Base-by-base conservation (phyloP, 2,797 vertebrate species). In the Knipowitschia caucasica region DNA sequence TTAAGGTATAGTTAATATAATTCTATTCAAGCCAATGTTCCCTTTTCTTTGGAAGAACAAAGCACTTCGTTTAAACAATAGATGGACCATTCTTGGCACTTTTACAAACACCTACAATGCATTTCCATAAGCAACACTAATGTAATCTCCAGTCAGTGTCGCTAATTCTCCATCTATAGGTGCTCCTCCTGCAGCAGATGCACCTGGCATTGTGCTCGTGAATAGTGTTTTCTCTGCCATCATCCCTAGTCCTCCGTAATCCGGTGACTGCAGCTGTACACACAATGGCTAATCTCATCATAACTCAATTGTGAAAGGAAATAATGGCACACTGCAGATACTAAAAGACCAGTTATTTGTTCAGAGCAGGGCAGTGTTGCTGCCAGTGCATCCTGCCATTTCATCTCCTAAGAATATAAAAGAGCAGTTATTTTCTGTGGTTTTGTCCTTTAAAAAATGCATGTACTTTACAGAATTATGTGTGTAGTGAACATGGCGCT, bases 281-380 rank as follows among this genome's bases (percentile, higher is more conserved):
- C 77, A 86, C 84, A 86, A 79, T 75, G 66, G 75, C 12, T 86
- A 83, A 88, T 86, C 86, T 81, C 81, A 72, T 84, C 81, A 78
- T 63, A 77, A 73, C 77, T 82, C 73, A 67, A 83, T 86, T 86
- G 81, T 86, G 78, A 71, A 66, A 30, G 64, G 71, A 80, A 79
- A 83, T 82, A 84, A 85, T 84, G 82, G 77, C 77, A 65, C 81
- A 67, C 63, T 38, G 71, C 73, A 64, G 64, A 69, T 63, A 67
- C 52, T 49, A 67, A 76, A 62, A 49, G 67, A 63, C 45, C 68
- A 64, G 76, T 71, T 80, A 71, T 78, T 83, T 73, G 74, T 76
- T 45, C 21, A 4, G 65, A 63, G 73, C 30, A 72, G 58, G 80
- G 59, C 59, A 34, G 53, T 74, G 78, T 72, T 80, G 73, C 72